Evolutionary conservation across 2,797 vertebrate genomes (phyloP).

Genomic region (Centroberyx gerrardi): DNA sequence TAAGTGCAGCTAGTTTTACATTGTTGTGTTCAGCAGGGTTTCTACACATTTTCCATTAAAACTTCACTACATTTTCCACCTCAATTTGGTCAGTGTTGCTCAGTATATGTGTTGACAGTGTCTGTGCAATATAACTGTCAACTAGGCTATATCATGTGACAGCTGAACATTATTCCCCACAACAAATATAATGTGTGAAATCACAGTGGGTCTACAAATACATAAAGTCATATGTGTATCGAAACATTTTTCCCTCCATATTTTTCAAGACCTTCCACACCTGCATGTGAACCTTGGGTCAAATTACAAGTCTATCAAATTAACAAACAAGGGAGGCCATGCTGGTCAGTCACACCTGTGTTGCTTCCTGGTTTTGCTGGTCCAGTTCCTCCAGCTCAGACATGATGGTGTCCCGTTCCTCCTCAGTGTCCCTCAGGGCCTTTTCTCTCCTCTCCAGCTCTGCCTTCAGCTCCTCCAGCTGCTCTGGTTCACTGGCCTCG

Average conservation of each 20-base stretch:
- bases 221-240: too few relatives aligned
- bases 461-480: conserved; percentile 83
- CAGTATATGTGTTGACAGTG: too few relatives aligned
- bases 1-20: too few relatives aligned
- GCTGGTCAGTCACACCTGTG: conserved; percentile 85
- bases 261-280: too few relatives aligned
- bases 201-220: too few relatives aligned
- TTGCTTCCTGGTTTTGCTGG: conserved; percentile 95
- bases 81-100: not conserved
- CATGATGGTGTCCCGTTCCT: conserved; percentile 89
- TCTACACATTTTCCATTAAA: not conserved
- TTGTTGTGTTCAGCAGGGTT: too few relatives aligned
- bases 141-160: too few relatives aligned
- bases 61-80: not conserved
- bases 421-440: conserved; percentile 84
- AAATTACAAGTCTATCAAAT: not conserved
- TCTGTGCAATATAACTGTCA: too few relatives aligned
- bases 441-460: conserved; percentile 87
- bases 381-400: conserved; percentile 95
- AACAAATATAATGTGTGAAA: too few relatives aligned
- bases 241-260: too few relatives aligned
- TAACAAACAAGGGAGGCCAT: not conserved
- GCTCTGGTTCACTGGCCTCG: conserved; percentile 59
- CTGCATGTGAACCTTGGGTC: too few relatives aligned
- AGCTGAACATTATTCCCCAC: too few relatives aligned